Conservation (phyloP, 1,140 invertebrate genomes). For the Matsumurasca onukii region DNA sequence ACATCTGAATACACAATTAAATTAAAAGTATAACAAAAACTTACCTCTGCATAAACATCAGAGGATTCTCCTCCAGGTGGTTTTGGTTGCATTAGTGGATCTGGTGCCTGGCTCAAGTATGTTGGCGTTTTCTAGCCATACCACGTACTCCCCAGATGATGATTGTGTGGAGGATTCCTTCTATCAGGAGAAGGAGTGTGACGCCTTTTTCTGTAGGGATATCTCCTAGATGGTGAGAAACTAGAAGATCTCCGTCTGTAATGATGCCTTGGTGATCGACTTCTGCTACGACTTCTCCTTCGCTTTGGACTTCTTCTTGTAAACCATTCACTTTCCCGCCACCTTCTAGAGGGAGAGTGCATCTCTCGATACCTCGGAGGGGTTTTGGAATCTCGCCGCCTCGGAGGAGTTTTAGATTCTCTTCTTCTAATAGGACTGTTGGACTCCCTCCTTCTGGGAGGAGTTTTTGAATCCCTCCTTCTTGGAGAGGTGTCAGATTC, state of each 20-base stretch:
- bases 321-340: not conserved
- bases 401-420: too few species aligned
- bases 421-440: too few species aligned
- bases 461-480: too few species aligned
- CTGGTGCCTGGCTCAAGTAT: not conserved
- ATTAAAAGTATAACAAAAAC: too few species aligned
- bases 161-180: not conserved
- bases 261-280: not conserved
- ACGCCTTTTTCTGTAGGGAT: conserved; percentile 6
- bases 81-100: not conserved
- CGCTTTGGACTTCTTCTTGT: not conserved
- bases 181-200: too few species aligned
- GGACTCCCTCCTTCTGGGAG: too few species aligned
- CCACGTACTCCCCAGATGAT: not conserved
- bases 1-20: too few species aligned
- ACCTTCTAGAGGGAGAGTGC: not conserved
- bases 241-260: conserved; percentile 2
- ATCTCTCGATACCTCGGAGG: not conserved
- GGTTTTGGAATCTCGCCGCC: not conserved
- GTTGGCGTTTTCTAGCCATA: not conserved
- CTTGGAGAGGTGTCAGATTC: not conserved
- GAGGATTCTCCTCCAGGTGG: conserved; percentile 7
- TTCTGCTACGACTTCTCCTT: conserved; percentile 14
- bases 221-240: conserved; percentile 1
- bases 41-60: conserved; percentile 12